Evolutionary conservation across 2,113 vertebrate genomes (phyloP), one percentile per base, ranked within the genome.

Genomic region (Engraulis encrasicolus): DNA sequence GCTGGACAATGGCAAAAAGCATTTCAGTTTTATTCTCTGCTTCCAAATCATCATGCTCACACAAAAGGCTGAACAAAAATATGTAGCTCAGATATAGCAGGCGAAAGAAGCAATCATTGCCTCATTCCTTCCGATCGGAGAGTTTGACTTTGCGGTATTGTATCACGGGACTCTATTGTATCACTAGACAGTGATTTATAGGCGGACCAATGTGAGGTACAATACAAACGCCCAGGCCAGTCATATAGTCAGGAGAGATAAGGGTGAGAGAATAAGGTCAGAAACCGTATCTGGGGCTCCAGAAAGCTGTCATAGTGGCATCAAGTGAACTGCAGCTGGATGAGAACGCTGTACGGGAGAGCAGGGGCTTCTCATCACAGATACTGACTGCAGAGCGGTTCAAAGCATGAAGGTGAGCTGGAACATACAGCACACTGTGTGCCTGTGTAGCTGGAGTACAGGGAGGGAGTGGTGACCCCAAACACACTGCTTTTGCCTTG

Each of bases 191-290:
- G 91, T 93, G 93, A 95, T 95, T 92, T 95, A 95, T 94, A 92
- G 91, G 91, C 86, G 88, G 89, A 87, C 91, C 90, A 88, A 90
- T 85, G 85, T 86, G 84, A 90, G 91, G 83, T 86, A 88, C 85
- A 91, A 90, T 89, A 92, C 82, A 81, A 88, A 86, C 88, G 92
- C 91, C 90, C 86, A 85, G 92, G 88, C 86, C 88, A 91, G 88
- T 94, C 85, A 89, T 88, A 92, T 88, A 92, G 87, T 84, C 92
- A 92, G 85, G 85, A 84, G 92, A 91, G 91, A 87, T 83, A 83
- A n/a, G 89, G 11, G 88, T 92, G 94, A 95, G 93, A 95, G 93
- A 94, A 94, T 93, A 92, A 92, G 93, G 93, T 92, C 94, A 91
- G 82, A 78, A 87, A 84, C 89, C 48, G 86, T 91, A 90, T 88